phyloP scores from a whole-genome alignment of 2,888 invertebrate species.

The Nemotelus nigrinus region DNA sequence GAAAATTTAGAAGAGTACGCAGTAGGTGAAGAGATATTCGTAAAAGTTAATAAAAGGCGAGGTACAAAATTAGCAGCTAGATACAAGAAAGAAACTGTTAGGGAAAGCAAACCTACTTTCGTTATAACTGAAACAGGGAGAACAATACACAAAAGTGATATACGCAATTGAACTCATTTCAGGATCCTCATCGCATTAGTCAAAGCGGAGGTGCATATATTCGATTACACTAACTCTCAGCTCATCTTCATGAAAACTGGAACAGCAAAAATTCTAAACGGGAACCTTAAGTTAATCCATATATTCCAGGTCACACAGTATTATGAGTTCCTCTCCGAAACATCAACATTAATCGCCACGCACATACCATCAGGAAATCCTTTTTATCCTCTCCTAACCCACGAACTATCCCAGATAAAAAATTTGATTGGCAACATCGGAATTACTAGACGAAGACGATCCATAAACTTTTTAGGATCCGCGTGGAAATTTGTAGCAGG shows the following conservation, averaged over 20 bases:
- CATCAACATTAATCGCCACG: neutral
- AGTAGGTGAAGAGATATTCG: too few relatives aligned
- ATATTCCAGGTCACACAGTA: neutral
- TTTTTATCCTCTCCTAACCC: neutral
- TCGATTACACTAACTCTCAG: neutral
- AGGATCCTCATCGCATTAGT: neutral
- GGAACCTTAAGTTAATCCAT: neutral
- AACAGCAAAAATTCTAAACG: neutral
- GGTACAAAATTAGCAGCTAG: too few relatives aligned
- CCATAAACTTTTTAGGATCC: neutral
- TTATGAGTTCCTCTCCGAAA: neutral
- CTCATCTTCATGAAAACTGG: neutral
- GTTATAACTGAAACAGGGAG: constrained; percentile 15
- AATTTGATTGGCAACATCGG: neutral
- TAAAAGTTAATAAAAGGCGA: too few relatives aligned
- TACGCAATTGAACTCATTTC: constrained; percentile 14
- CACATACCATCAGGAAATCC: neutral
- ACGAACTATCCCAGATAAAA: neutral
- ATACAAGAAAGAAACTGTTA: too few relatives aligned
- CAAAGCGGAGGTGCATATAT: neutral
- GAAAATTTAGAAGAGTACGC: too few relatives aligned
- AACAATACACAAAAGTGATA: constrained; percentile 34
- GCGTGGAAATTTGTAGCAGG: too few relatives aligned
- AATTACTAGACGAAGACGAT: neutral
- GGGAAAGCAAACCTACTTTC: too few relatives aligned